Conservation (phyloP, 2,797 vertebrate species). For the Ptychadena robeensis region DNA sequence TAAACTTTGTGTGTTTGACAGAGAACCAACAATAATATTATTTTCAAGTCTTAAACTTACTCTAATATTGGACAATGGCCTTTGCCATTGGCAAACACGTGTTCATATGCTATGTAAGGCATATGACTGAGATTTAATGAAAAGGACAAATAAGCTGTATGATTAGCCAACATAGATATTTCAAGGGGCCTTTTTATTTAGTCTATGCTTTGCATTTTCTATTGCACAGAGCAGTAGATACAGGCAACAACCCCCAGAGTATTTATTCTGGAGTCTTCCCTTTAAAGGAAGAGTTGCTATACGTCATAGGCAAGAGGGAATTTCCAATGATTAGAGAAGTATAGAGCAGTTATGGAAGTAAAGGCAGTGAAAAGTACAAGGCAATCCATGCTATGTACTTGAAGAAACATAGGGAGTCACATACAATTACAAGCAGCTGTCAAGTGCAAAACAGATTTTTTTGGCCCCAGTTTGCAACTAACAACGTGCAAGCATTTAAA, state of each 20-base stretch:
- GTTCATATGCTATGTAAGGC: slow-evolving; percentile 25
- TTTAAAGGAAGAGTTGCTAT: slow-evolving; percentile 13
- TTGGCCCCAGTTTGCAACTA: slow-evolving; percentile 32
- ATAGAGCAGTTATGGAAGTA: background rate
- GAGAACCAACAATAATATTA: background rate
- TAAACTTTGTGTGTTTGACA: background rate
- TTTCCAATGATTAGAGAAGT: slow-evolving; percentile 27
- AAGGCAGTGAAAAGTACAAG: slow-evolving; percentile 14
- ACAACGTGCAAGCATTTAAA: slow-evolving; percentile 21
- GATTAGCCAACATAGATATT: slow-evolving; percentile 31
- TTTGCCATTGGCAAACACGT: slow-evolving; percentile 4
- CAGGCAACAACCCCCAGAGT: slow-evolving; percentile 35
- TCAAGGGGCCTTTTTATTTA: slow-evolving; percentile 37
- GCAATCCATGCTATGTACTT: slow-evolving; percentile 36
- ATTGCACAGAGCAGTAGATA: slow-evolving; percentile 57
- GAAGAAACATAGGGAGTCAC: slow-evolving; percentile 9
- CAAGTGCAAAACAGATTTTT: slow-evolving; percentile 45
- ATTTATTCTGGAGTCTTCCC: slow-evolving; percentile 25
- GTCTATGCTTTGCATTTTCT: slow-evolving; percentile 42
- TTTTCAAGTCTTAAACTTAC: slow-evolving; percentile 33
- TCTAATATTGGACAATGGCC: background rate
- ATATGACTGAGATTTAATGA: background rate
- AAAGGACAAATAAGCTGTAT: slow-evolving; percentile 32
- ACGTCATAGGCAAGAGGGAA: slow-evolving; percentile 3
- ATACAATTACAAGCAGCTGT: slow-evolving; percentile 35